phyloP scores from a whole-genome alignment of 2,888 invertebrate genomes.

The Anarsia innoxiella region DNA sequence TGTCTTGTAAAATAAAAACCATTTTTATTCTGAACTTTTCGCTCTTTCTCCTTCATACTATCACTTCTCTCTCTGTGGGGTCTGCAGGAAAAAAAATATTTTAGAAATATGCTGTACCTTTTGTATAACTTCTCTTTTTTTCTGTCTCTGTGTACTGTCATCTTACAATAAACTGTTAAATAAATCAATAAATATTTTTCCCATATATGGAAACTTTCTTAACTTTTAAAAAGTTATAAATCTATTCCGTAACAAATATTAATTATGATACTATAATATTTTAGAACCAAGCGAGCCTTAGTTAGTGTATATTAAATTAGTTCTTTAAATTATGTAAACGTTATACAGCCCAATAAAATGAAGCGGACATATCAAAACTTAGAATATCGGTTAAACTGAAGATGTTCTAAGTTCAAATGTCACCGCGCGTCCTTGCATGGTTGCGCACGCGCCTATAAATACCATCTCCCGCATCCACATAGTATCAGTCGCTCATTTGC shows the following conservation, averaged over 20 bases:
- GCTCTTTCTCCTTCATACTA: too few relatives aligned
- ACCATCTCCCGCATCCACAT: conserved; percentile 27
- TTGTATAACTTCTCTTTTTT: not conserved
- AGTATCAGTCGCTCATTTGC: conserved; percentile 60
- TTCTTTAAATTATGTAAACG: too few relatives aligned
- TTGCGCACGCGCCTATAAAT: conserved; percentile 46
- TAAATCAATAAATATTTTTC: not conserved
- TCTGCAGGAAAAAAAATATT: not conserved
- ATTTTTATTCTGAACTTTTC: too few relatives aligned
- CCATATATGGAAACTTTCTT: too few relatives aligned
- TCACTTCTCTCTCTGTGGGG: not conserved
- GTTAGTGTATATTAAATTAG: too few relatives aligned
- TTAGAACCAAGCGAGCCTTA: too few relatives aligned
- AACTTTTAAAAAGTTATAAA: too few relatives aligned
- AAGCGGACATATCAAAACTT: not conserved
- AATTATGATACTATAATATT: too few relatives aligned
- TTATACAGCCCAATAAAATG: not conserved
- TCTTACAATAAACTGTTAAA: too few relatives aligned
- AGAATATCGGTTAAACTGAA: conserved; percentile 23
- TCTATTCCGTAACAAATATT: too few relatives aligned
- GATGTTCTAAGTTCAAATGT: conserved; percentile 68
- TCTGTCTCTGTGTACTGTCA: not conserved
- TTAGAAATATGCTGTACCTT: not conserved
- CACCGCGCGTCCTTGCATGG: conserved; percentile 59
- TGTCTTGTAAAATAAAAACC: too few relatives aligned